These are phyloP conservation scores for Danio kyathit DNA, from an alignment of 2,797 vertebrate species.

Conservation along the genomic window DNA sequence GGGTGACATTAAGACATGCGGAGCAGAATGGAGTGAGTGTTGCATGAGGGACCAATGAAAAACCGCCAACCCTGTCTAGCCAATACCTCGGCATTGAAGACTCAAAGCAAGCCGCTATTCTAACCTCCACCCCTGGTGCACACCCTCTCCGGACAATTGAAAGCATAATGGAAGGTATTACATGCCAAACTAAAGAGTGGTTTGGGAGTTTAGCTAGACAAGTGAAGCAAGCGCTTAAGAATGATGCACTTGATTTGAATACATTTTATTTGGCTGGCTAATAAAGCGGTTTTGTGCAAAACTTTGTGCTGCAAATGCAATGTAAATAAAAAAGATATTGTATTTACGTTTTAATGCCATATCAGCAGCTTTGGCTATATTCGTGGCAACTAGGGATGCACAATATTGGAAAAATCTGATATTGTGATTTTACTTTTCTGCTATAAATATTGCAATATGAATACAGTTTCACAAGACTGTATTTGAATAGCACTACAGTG, in stretches of 20 bases:
- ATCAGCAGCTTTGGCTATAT: too few relatives aligned
- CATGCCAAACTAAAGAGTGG: constrained; percentile 22
- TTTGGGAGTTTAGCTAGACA: constrained; percentile 28
- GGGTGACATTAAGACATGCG: constrained; percentile 21
- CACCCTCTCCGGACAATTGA: constrained; percentile 41
- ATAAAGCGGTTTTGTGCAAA: too few relatives aligned
- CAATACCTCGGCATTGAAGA: background rate
- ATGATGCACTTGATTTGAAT: background rate
- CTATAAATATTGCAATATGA: too few relatives aligned
- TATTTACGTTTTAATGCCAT: too few relatives aligned
- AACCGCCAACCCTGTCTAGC: background rate
- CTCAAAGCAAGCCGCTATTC: constrained; percentile 10
- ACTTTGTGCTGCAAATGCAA: too few relatives aligned
- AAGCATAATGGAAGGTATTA: constrained; percentile 20
- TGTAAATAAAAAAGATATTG: too few relatives aligned
- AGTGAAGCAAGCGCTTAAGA: background rate
- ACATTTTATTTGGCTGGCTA: too few relatives aligned
- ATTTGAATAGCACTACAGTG: too few relatives aligned
- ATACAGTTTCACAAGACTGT: too few relatives aligned
- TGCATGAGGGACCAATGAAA: constrained; percentile 12
- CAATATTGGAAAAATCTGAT: too few relatives aligned
- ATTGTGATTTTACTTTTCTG: too few relatives aligned
- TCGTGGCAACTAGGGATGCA: too few relatives aligned
- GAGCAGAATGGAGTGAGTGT: constrained; percentile 27
- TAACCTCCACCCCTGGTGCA: constrained; percentile 30